Conservation (phyloP, 2,888 invertebrate species). For the Trichacis sp. region DNA sequence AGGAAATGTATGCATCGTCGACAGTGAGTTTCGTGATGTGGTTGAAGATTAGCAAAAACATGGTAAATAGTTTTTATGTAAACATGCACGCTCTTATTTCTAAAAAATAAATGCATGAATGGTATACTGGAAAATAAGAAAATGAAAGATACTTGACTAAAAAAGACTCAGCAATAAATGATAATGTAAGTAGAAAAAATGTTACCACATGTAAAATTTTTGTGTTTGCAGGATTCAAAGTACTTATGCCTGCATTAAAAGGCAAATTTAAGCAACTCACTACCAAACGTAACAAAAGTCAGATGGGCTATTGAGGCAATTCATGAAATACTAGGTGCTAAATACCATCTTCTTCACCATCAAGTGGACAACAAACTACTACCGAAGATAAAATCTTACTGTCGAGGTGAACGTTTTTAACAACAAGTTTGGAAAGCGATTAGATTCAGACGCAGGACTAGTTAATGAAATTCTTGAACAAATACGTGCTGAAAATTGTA, state of each 20-base stretch:
- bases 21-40: conserved; percentile 20
- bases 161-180: too few species aligned
- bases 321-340: conserved; percentile 34
- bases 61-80: too few species aligned
- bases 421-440: conserved; percentile 10
- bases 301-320: conserved; percentile 40
- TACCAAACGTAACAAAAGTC: conserved; percentile 33
- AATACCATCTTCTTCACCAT: conserved; percentile 27
- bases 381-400: background rate
- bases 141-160: too few species aligned
- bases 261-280: conserved; percentile 20
- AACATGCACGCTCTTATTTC: too few species aligned
- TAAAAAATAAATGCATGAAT: too few species aligned
- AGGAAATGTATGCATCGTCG: conserved; percentile 4
- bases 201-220: too few species aligned
- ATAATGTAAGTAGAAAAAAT: too few species aligned
- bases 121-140: too few species aligned
- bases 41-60: too few species aligned
- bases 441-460: conserved; percentile 21
- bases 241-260: conserved; percentile 27
- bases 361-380: conserved; percentile 30
- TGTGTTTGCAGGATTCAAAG: conserved; percentile 16
- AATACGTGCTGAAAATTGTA: conserved; percentile 27
- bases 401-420: conserved; percentile 15
- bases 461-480: conserved; percentile 25